Percentiles rank a stretch among this genome's conserved stretches.
phyloP scores from a whole-genome alignment of 1,140 invertebrate genomes.

The Pygmarrhopalites habei region DNA sequence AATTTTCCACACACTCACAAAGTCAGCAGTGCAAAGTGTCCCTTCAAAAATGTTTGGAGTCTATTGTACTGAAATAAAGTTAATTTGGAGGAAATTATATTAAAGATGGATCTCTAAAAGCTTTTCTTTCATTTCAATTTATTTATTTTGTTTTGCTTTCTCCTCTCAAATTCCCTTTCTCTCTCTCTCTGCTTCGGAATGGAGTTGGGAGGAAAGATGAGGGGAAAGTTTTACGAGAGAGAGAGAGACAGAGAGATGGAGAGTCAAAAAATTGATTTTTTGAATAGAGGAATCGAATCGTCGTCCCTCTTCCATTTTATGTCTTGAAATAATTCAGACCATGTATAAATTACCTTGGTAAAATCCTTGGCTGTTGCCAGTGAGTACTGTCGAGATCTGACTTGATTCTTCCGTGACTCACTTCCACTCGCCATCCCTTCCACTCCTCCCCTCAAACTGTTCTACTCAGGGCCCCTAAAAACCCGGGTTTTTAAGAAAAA shows the following conservation, averaged over 20 bases:
- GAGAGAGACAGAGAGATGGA: no score
- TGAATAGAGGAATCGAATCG: neutral
- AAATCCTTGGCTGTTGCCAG: conserved; percentile 28
- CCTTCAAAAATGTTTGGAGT: no score
- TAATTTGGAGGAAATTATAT: no score
- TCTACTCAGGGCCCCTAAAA: neutral
- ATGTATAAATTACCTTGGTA: conserved; percentile 20
- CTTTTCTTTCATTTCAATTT: no score
- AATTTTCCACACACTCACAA: no score
- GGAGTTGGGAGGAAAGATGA: neutral
- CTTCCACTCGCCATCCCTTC: conserved; percentile 9
- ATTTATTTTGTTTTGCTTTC: no score
- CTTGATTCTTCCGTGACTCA: conserved; percentile 6
- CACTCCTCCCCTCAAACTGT: conserved; percentile 7
- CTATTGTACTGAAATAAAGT: no score
- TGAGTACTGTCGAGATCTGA: conserved; percentile 20
- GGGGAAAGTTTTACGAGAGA: neutral
- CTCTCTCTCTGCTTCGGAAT: neutral
- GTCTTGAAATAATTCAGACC: no score
- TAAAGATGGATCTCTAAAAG: no score
- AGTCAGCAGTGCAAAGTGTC: no score
- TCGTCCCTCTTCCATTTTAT: no score
- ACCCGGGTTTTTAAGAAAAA: neutral
- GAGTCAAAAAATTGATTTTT: neutral
- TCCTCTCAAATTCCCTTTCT: neutral